A percentile compares a stretch with the other conserved stretches of the same genome.
phyloP scores from a whole-genome alignment of 2,113 vertebrate genomes.

The Trachemys scripta region DNA sequence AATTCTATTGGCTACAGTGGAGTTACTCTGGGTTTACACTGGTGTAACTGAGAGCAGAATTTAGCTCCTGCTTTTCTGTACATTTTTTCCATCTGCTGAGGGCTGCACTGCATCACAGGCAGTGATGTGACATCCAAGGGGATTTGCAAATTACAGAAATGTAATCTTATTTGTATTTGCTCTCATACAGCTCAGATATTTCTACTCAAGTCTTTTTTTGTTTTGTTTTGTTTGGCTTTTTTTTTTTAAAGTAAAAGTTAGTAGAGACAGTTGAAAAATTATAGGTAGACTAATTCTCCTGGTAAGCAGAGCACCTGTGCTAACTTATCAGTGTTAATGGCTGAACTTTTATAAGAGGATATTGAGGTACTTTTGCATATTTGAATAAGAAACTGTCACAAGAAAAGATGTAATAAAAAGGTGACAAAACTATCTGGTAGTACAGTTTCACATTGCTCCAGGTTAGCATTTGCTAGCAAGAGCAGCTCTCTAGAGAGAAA shows the following conservation, averaged over 20 bases:
- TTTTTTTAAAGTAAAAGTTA: not conserved
- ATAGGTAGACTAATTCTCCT: not conserved
- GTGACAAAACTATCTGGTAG: not conserved
- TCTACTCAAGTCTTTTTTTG: not conserved
- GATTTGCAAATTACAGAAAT: conserved; percentile 8
- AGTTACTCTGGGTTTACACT: not conserved
- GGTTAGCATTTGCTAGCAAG: not conserved
- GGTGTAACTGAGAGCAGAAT: not conserved
- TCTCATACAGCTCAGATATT: not conserved
- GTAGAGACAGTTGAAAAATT: not conserved
- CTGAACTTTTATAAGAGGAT: not conserved
- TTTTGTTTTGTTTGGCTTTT: not conserved
- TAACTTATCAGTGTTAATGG: not conserved
- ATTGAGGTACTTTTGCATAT: not conserved
- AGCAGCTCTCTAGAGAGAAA: not conserved
- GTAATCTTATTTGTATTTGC: conserved; percentile 26
- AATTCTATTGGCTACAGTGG: not conserved
- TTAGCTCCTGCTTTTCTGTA: not conserved
- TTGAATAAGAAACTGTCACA: not conserved
- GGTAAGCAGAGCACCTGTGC: not conserved
- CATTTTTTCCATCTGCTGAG: conserved; percentile 1
- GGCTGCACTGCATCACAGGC: not conserved
- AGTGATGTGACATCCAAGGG: conserved; percentile 9
- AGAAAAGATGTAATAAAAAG: not conserved
- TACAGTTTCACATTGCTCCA: not conserved